Evolutionary conservation across 1,140 invertebrate species (phyloP).

Genomic region (Drosophila auraria): DNA sequence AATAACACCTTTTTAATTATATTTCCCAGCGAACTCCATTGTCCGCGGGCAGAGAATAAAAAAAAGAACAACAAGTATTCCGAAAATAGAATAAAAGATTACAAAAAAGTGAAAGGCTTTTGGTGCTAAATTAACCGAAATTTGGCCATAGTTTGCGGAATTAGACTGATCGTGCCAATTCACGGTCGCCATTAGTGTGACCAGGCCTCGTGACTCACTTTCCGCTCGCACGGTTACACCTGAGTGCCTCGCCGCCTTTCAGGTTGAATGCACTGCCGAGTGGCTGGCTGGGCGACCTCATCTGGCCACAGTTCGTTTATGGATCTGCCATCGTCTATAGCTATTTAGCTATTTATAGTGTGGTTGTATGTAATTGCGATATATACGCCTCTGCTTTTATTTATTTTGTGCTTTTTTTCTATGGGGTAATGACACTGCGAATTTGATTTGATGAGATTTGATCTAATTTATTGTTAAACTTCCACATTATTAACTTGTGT

Average conservation of each 20-base stretch:
- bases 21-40: constrained; percentile 40
- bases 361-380: constrained; percentile 22
- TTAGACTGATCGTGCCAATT: constrained; percentile 72
- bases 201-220: constrained; percentile 24
- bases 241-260: background rate
- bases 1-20: constrained; percentile 81
- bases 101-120: constrained; percentile 69
- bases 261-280: constrained; percentile 55
- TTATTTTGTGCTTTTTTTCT: background rate
- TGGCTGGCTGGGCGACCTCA: constrained; percentile 5
- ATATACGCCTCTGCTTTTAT: background rate
- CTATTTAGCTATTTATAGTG: constrained; percentile 28
- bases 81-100: constrained; percentile 14
- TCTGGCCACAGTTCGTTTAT: constrained; percentile 14
- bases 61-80: background rate
- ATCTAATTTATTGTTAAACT: background rate
- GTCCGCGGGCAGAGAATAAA: background rate
- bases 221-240: no score
- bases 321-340: background rate
- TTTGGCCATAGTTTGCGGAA: constrained; percentile 61
- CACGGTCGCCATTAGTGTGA: constrained; percentile 27
- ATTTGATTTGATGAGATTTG: background rate
- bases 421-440: constrained; percentile 7
- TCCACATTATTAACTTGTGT: no score
- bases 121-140: constrained; percentile 63